Conservation (phyloP, 1,140 invertebrate genomes). For the Ceratina australensis region DNA sequence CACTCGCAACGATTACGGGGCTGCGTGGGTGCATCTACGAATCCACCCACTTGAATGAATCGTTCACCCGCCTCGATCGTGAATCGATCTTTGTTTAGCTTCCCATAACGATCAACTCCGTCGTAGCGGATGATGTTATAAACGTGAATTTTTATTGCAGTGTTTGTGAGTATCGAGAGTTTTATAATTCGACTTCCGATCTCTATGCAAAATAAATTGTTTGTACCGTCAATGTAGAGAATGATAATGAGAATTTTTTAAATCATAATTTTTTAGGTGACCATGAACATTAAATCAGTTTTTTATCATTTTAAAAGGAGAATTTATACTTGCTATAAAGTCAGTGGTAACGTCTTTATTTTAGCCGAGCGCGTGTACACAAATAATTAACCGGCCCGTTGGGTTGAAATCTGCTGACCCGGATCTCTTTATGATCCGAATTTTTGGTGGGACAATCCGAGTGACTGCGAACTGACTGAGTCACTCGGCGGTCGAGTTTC, state of each 20-base stretch:
- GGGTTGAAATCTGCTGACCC: not conserved
- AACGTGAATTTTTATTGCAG: too few species aligned
- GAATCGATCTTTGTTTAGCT: conserved; percentile 5
- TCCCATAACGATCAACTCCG: not conserved
- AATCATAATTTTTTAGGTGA: too few species aligned
- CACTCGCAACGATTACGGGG: conserved; percentile 28
- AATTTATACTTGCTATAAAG: not conserved
- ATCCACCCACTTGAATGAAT: conserved; percentile 50
- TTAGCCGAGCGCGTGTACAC: not conserved
- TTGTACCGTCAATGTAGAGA: too few species aligned
- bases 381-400: too few species aligned
- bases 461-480: conserved; percentile 4
- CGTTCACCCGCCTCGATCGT: conserved; percentile 21
- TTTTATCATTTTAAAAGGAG: too few species aligned
- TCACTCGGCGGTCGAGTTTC: conserved; percentile 38
- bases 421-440: not conserved
- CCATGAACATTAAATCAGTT: too few species aligned
- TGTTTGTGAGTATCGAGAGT: too few species aligned
- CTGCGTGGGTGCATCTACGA: conserved; percentile 51
- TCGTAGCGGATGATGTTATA: too few species aligned
- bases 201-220: too few species aligned
- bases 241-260: too few species aligned
- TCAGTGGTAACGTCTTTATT: not conserved
- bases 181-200: too few species aligned
- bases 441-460: not conserved